Evolutionary conservation across 1,140 invertebrate genomes (phyloP).

Genomic region (Caligus rogercresseyi): DNA sequence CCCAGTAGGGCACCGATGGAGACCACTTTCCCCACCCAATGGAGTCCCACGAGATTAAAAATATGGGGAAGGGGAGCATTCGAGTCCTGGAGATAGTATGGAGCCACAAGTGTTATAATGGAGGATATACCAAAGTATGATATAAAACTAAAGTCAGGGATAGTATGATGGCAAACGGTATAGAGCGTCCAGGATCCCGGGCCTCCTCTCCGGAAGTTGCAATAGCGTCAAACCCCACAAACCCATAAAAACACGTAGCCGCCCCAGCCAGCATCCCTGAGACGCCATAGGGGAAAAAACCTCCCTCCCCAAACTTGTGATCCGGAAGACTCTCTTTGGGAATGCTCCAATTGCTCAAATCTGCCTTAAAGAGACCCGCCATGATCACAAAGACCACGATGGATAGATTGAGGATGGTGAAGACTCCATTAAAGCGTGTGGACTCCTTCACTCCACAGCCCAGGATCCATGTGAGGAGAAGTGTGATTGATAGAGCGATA

Average conservation of each 20-base stretch:
- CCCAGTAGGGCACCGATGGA: conserved; percentile 54
- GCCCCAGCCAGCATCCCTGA: conserved; percentile 61
- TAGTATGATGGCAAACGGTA: conserved; percentile 65
- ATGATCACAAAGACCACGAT: conserved; percentile 68
- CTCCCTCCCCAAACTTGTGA: conserved; percentile 37
- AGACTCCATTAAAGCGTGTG: conserved; percentile 69
- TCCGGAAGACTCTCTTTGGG: conserved; percentile 6
- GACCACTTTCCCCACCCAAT: conserved; percentile 53
- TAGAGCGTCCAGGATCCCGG: conserved; percentile 65
- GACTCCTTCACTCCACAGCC: conserved; percentile 72
- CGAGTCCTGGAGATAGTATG: conserved; percentile 57
- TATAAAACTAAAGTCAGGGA: conserved; percentile 52
- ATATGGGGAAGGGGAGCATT: conserved; percentile 64
- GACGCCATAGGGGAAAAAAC: conserved; percentile 64
- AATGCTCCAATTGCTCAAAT: conserved; percentile 25
- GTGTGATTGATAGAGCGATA: conserved; percentile 48
- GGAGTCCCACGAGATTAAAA: conserved; percentile 41
- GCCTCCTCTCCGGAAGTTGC: conserved; percentile 72
- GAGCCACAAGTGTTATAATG: conserved; percentile 75
- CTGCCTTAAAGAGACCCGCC: conserved; percentile 36
- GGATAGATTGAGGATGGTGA: conserved; percentile 62
- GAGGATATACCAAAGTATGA: conserved; percentile 69
- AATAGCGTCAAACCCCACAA: conserved; percentile 73
- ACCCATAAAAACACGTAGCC: conserved; percentile 77
- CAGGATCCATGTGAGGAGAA: conserved; percentile 46